Percentiles rank a stretch among this genome's conserved stretches.
Evolutionary conservation across 2,888 invertebrate species (phyloP).

Genomic region (Gonocerus acuteangulatus): DNA sequence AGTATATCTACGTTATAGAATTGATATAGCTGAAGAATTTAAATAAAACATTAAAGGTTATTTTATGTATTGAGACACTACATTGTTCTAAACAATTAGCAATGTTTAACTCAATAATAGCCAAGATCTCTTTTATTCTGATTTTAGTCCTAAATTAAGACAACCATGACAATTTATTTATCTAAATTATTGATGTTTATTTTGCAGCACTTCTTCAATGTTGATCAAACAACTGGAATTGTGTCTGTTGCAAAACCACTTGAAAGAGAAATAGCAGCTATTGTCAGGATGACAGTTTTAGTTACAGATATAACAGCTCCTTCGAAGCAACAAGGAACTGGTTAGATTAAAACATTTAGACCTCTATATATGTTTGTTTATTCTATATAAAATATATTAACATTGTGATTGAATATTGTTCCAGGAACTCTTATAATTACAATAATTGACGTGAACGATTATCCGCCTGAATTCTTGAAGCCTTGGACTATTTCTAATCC

Average conservation of each 20-base stretch:
- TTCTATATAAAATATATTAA: neutral
- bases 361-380: neutral
- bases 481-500: conserved; percentile 64
- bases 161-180: no score
- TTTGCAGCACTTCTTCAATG: conserved; percentile 55
- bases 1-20: no score
- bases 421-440: conserved; percentile 55
- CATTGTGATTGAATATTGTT: neutral
- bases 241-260: conserved; percentile 58
- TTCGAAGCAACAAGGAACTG: conserved; percentile 66
- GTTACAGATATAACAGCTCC: conserved; percentile 77
- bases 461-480: conserved; percentile 55
- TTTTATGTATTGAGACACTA: no score
- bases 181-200: neutral
- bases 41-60: no score
- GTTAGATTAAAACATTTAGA: conserved; percentile 44
- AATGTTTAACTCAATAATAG: no score
- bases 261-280: conserved; percentile 61
- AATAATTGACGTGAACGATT: conserved; percentile 54
- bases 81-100: no score
- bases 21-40: no score
- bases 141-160: no score
- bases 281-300: conserved; percentile 67
- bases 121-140: no score
- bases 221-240: conserved; percentile 51